Base-by-base conservation (phyloP, 2,888 invertebrate genomes). In the Perizoma affinitatum region DNA sequence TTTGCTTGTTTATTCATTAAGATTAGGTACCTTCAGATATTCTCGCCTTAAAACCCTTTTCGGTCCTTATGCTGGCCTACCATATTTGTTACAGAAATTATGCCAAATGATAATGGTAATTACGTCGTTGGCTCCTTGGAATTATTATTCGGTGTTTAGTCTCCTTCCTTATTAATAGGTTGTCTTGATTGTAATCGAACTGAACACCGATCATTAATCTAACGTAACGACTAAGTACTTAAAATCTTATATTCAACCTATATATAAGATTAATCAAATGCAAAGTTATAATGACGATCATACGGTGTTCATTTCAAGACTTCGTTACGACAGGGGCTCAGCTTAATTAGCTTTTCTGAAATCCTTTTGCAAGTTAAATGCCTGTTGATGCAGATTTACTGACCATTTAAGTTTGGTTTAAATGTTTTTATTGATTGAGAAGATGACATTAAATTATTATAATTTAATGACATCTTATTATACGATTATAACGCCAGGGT, bases 1-100 rank as follows among this genome's bases (percentile, higher is more conserved):
- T 88, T 86, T 87, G 77, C 85, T 78, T 80, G 79, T 80, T 79
- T 80, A 83, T 82, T 86, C 84, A 86, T 86, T 87, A 84, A 82
- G 82, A 83, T 83, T 82, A 76, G 74, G 73, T 71, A 78, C 75
- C 74, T 72, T 73, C 74, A 72, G 68, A 75, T 78, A 75, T 75
- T 80, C 73, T 75, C 70, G 69, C 64, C 71, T 66, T 65, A 66
- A 68, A 74, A 71, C 73, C 76, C 71, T 71, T 78, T 79, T 75
- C 64, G 69, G 67, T 63, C 65, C 69, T 66, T 67, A 69, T 74
- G 74, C 70, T 66, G 69, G 62, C 62, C 66, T 63, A 69, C 68
- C 66, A 72, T 75, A 72, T 72, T 77, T 65, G 68, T 68, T 66
- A 64, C 66, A 56, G 62, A 71, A 71, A 74, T 72, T 71, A 72